phyloP scores from a whole-genome alignment of 2,113 vertebrate genomes.

The Poicephalus gulielmi region DNA sequence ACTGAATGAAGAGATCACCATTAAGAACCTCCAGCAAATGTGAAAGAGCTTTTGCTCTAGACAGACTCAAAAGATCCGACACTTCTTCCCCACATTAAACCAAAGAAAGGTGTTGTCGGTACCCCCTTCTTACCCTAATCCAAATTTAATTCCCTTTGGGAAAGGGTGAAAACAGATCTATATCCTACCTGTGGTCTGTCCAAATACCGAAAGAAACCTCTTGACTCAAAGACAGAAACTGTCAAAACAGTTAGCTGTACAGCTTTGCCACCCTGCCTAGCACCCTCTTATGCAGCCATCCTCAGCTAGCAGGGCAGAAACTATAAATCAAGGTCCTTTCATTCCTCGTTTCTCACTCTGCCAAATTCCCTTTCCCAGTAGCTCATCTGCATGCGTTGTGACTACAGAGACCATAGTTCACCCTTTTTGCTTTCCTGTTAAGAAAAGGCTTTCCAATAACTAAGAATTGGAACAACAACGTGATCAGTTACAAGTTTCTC shows the following conservation, averaged over 20 bases:
- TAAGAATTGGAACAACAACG: background rate
- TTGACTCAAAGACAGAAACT: background rate
- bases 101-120: background rate
- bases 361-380: constrained; percentile 14
- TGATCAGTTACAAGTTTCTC: background rate
- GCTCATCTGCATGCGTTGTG: constrained; percentile 1
- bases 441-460: background rate
- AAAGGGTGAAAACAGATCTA: background rate
- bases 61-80: background rate
- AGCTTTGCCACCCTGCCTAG: background rate
- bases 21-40: background rate
- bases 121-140: background rate
- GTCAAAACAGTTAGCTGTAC: background rate
- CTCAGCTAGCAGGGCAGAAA: background rate
- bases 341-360: constrained; percentile 11
- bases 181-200: background rate
- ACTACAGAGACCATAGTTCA: background rate
- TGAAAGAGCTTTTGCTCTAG: constrained; percentile 36
- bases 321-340: background rate
- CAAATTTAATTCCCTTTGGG: background rate
- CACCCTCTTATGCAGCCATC: background rate
- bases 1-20: background rate
- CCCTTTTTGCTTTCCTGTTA: background rate
- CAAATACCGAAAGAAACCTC: background rate
- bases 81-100: background rate